A percentile compares a stretch with the other conserved stretches of the same genome.
phyloP scores from a whole-genome alignment of 30 jellyfish, hydroid and myxozoan genomes.

The Morbakka virulenta region DNA sequence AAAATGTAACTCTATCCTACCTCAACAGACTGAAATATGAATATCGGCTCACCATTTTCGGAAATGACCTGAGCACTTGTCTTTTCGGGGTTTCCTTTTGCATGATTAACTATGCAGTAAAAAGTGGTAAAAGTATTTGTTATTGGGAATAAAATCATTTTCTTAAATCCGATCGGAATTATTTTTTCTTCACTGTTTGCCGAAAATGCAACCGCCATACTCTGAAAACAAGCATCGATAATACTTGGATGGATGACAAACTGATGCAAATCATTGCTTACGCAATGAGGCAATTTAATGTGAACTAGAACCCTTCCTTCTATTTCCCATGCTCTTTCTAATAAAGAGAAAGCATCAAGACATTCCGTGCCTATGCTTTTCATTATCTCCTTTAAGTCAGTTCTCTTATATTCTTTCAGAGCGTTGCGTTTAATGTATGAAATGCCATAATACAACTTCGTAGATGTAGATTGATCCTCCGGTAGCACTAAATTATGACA shows the following conservation, averaged over 20 bases:
- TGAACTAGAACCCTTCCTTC: background rate
- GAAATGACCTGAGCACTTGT: background rate
- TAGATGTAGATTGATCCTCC: no score
- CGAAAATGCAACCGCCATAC: background rate
- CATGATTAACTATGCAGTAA: background rate
- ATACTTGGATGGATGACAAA: slow-evolving; percentile 46
- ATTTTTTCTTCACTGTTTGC: background rate
- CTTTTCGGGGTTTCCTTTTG: background rate
- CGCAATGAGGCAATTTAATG: background rate
- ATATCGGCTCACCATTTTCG: background rate
- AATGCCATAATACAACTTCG: no score
- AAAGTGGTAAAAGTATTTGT: background rate
- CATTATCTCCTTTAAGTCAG: background rate
- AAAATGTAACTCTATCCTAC: no score
- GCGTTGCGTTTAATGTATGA: background rate
- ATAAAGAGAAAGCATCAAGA: slow-evolving; percentile 14
- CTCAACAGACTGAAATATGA: background rate
- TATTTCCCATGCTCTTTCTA: slow-evolving; percentile 16
- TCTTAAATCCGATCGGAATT: background rate
- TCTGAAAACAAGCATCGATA: slow-evolving; percentile 44
- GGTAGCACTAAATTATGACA: no score
- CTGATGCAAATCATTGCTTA: background rate
- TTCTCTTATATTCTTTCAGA: background rate
- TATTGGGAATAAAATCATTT: background rate
- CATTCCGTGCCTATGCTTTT: background rate